Conservation (phyloP, 2,113 vertebrate species). For the Struthio camelus region DNA sequence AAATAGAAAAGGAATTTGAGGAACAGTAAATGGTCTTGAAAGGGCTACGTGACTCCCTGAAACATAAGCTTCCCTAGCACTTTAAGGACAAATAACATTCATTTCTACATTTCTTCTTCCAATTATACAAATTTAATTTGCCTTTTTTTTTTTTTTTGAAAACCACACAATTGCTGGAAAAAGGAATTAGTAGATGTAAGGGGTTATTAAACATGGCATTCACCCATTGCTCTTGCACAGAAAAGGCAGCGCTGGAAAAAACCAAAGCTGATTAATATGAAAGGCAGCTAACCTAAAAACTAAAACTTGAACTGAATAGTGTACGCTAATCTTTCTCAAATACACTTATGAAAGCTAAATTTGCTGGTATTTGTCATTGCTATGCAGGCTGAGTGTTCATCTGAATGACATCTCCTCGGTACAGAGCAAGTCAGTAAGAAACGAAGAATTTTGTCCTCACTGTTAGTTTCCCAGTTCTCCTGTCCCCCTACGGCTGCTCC, state of each 20-base stretch:
- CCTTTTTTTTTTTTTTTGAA: neutral
- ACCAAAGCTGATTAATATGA: slow-evolving; percentile 71
- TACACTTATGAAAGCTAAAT: slow-evolving; percentile 65
- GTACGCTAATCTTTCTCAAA: slow-evolving; percentile 62
- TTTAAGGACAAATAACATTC: neutral
- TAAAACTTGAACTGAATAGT: slow-evolving; percentile 61
- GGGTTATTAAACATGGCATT: slow-evolving; percentile 73
- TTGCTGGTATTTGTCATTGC: slow-evolving; percentile 46
- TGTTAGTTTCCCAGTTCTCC: neutral
- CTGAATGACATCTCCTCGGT: neutral
- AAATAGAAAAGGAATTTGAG: neutral
- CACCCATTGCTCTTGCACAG: slow-evolving; percentile 59
- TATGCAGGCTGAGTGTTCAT: slow-evolving; percentile 18
- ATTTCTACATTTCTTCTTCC: slow-evolving; percentile 7
- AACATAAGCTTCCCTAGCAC: neutral
- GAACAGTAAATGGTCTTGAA: neutral
- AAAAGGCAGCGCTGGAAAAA: slow-evolving; percentile 68
- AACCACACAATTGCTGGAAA: slow-evolving; percentile 73
- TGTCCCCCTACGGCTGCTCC: neutral
- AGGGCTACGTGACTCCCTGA: neutral
- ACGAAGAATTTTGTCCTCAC: neutral
- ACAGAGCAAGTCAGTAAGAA: neutral
- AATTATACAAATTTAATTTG: neutral
- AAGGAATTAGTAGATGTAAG: slow-evolving; percentile 59
- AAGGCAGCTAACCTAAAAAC: slow-evolving; percentile 72